phyloP scores from a whole-genome alignment of 1,140 invertebrate genomes.

The Mya arenaria region DNA sequence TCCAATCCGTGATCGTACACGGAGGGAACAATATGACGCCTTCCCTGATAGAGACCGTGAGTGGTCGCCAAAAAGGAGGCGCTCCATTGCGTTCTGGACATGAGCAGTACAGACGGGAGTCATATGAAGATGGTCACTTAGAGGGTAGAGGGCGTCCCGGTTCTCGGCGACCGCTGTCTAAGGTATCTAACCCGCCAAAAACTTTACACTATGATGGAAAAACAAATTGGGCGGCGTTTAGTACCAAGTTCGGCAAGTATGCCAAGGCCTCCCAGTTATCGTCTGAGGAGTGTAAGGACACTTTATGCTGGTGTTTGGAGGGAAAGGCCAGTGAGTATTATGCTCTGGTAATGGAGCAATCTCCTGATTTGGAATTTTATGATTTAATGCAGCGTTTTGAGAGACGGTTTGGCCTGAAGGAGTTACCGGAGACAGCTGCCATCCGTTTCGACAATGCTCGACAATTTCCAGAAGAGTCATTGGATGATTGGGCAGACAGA shows the following conservation, averaged over 20 bases:
- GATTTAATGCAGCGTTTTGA: neutral
- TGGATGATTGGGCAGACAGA: constrained; percentile 26
- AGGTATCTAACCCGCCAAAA: neutral
- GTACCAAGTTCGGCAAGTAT: constrained; percentile 11
- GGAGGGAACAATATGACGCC: no score
- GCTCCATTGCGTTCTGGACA: no score
- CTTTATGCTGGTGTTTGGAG: neutral
- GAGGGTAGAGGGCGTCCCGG: no score
- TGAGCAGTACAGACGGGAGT: no score
- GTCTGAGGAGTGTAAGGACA: constrained; percentile 2
- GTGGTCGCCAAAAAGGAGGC: no score
- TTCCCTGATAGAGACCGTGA: no score
- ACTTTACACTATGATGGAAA: neutral
- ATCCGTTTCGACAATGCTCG: constrained; percentile 31
- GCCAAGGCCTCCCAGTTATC: constrained; percentile 7
- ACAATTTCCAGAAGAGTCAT: neutral
- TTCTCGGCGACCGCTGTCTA: neutral
- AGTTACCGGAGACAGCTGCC: constrained; percentile 22
- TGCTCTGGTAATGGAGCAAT: neutral
- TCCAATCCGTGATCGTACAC: no score
- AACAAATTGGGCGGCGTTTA: constrained; percentile 8
- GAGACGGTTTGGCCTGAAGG: constrained; percentile 8
- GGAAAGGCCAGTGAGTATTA: constrained; percentile 15
- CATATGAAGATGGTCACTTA: neutral
- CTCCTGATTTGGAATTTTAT: constrained; percentile 20